phyloP scores from a whole-genome alignment of 1,140 invertebrate species.

The Bombus consobrinus region DNA sequence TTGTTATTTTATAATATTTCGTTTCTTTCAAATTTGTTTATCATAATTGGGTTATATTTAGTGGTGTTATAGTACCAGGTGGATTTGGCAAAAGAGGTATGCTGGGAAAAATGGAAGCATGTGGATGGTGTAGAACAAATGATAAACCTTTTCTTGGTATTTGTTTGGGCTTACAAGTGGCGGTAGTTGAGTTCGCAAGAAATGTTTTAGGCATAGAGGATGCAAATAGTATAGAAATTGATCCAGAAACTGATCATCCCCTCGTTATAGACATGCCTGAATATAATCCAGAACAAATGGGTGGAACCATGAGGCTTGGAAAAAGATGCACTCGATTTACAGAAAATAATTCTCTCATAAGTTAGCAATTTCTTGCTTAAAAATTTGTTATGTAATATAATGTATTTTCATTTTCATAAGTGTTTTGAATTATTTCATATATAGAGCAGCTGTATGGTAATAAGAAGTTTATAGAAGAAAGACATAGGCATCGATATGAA shows the following conservation, averaged over 20 bases:
- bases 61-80: constrained; percentile 97
- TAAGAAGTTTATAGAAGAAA: constrained; percentile 92
- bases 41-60: constrained; percentile 75
- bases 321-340: constrained; percentile 94
- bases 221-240: constrained; percentile 95
- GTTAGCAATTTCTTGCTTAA: constrained; percentile 83
- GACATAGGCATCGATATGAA: constrained; percentile 98
- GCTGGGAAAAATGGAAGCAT: constrained; percentile 97
- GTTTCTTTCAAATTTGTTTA: constrained; percentile 19
- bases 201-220: constrained; percentile 91
- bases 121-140: constrained; percentile 95
- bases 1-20: constrained; percentile 22
- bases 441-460: constrained; percentile 93
- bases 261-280: constrained; percentile 99
- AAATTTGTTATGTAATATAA: constrained; percentile 5
- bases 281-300: constrained; percentile 95
- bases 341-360: constrained; percentile 84
- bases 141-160: constrained; percentile 97
- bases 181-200: constrained; percentile 97
- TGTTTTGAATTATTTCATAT: constrained; percentile 68
- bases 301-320: constrained; percentile 99
- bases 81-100: constrained; percentile 98
- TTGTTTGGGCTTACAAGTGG: constrained; percentile 98
- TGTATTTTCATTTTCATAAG: neutral
- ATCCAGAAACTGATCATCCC: constrained; percentile 88